Evolutionary conservation across 2,797 vertebrate genomes (phyloP).

Genomic region (Lophius americanus): DNA sequence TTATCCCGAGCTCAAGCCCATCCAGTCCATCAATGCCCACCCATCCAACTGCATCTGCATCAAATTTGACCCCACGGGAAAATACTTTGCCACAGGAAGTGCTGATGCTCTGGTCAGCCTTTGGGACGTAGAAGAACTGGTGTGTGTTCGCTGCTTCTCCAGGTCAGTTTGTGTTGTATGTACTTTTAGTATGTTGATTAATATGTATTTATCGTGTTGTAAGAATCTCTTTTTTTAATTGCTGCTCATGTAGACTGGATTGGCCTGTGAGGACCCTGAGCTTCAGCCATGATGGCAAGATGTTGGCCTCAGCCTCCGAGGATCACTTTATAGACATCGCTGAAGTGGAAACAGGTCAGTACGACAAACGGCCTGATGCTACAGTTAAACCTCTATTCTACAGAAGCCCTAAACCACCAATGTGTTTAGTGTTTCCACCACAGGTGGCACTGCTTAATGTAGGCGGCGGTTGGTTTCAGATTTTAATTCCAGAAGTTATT

Average conservation of each 20-base stretch:
- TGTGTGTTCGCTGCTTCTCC: conserved; percentile 97
- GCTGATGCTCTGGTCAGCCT: conserved; percentile 96
- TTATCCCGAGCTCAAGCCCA: conserved; percentile 96
- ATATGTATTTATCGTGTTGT: background rate
- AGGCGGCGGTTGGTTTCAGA: too few relatives aligned
- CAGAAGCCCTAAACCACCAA: too few relatives aligned
- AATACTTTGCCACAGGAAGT: conserved; percentile 97
- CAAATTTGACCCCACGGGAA: conserved; percentile 97
- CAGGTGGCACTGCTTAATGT: too few relatives aligned
- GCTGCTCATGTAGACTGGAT: conserved; percentile 84
- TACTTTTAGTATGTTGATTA: background rate
- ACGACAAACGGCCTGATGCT: background rate
- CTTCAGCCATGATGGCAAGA: conserved; percentile 97
- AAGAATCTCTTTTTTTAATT: background rate
- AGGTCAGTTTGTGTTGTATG: conserved; percentile 78
- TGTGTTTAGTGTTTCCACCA: too few relatives aligned
- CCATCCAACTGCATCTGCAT: conserved; percentile 99
- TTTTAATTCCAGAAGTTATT: too few relatives aligned
- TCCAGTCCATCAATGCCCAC: conserved; percentile 98
- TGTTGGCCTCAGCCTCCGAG: conserved; percentile 95
- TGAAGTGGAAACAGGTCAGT: conserved; percentile 94
- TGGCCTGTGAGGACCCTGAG: conserved; percentile 97
- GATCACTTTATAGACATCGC: conserved; percentile 99
- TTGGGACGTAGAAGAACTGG: conserved; percentile 95
- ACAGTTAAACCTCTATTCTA: too few relatives aligned